These are phyloP conservation scores for Athene cunicularia DNA, from an alignment of 2,113 vertebrate species.

Conservation along the genomic window DNA sequence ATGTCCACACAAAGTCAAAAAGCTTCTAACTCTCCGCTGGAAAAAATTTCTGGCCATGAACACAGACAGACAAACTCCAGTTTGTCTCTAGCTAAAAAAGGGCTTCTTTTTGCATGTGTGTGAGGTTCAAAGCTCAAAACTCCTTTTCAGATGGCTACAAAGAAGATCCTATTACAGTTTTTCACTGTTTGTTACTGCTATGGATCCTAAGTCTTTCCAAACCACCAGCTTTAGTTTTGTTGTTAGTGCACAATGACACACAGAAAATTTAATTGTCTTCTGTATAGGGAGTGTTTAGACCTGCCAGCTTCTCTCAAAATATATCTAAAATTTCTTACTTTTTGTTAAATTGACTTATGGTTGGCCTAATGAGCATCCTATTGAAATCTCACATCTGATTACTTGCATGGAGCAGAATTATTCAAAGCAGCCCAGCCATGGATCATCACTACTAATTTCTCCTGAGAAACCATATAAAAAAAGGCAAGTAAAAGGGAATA, in stretches of 20 bases:
- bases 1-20: background rate
- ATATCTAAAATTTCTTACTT: background rate
- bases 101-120: background rate
- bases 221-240: background rate
- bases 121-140: background rate
- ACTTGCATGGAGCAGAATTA: background rate
- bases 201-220: background rate
- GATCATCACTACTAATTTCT: conserved; percentile 17
- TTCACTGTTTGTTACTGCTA: background rate
- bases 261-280: background rate
- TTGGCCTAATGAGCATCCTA: background rate
- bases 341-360: conserved; percentile 5
- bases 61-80: background rate
- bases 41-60: background rate
- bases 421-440: background rate
- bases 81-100: background rate
- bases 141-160: background rate
- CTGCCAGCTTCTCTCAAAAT: background rate
- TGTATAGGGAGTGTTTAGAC: background rate
- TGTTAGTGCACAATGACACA: background rate
- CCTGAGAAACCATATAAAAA: background rate
- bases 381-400: conserved; percentile 24
- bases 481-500: background rate
- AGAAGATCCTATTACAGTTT: background rate
- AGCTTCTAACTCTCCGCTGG: background rate